Evolutionary conservation across 2,113 vertebrate genomes (phyloP), one percentile per base, ranked within the genome.

Genomic region (Mormyrus iriodes): DNA sequence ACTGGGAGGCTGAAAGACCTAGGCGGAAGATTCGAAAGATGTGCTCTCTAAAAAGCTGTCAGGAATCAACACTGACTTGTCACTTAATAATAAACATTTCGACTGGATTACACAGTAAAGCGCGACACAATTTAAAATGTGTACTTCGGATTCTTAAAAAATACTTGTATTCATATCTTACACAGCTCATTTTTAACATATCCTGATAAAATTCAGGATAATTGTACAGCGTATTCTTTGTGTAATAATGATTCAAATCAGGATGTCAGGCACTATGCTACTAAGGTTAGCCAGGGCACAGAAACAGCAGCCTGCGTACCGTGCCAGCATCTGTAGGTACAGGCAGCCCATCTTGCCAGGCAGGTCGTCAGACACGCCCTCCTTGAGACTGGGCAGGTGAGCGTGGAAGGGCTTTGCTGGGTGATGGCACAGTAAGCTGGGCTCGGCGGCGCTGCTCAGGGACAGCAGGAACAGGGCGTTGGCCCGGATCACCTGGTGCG

Each of bases 401-500:
- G 97, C 95, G 0, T 98, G 97, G 93, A 98, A 96, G 9, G 98
- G 96, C 90, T 98, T 97, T 86, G 97, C 93, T 79, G 97, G 98
- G 88, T 99, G 97, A 93, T 99, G 98, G 92, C 98, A 99, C 39
- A 99, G 94, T 92, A 99, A 95, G 92, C 96, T 99, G 49, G 98
- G 98, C 84, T 99, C 98, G 0, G 98, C 98, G 0, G 98, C 98
- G 39, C 98, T 99, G 94, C 98, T 99, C 92, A 99, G 95, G 0
- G 98, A 99, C 87, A 99, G 95, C 88, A 99, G 96, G 94, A 98
- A 99, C 87, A 99, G 93, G 3, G 98, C 98, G 2, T 99, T 99
- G 19, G 98, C 97, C 92, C 97, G 98, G 88, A 99, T 99, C 93
- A 99, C 98, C 95, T 99, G 98, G 93, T 99, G 98, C 87, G 98